Evolutionary conservation across 2,888 invertebrate species (phyloP).

Genomic region (Pammene aurita): DNA sequence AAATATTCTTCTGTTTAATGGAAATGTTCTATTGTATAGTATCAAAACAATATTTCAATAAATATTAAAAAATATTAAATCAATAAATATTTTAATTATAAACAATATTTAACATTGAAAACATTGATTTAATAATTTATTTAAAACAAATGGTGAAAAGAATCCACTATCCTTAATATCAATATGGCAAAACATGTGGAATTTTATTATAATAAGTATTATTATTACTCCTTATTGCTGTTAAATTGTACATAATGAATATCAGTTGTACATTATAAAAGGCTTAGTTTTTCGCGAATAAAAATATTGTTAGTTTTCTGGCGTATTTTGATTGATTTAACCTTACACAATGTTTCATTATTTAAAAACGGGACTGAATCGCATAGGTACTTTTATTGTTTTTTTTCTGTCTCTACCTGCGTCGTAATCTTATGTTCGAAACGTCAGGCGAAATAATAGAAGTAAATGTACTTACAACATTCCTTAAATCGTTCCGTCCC

Average conservation of each 20-base stretch:
- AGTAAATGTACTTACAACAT: no score
- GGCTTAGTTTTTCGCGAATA: slow-evolving; percentile 74
- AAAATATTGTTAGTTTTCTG: slow-evolving; percentile 63
- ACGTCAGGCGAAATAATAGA: no score
- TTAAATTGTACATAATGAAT: slow-evolving; percentile 63
- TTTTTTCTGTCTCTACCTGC: no score
- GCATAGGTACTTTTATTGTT: no score
- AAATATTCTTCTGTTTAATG: slow-evolving; percentile 6
- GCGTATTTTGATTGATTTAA: slow-evolving; percentile 44
- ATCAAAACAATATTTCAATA: slow-evolving; percentile 4
- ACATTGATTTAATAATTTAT: not conserved
- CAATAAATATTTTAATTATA: no score
- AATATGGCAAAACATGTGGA: slow-evolving; percentile 28
- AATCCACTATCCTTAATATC: slow-evolving; percentile 11
- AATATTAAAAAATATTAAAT: no score
- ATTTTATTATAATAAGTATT: slow-evolving; percentile 46
- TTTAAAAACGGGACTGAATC: not conserved
- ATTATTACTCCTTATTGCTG: slow-evolving; percentile 51
- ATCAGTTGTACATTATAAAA: slow-evolving; percentile 66
- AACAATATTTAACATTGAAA: slow-evolving; percentile 11
- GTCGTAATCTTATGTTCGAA: no score
- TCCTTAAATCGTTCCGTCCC: no score
- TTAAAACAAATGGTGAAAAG: not conserved
- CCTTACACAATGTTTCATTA: not conserved
- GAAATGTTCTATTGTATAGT: slow-evolving; percentile 7